Conservation (phyloP, 2,797 vertebrate species). For the Tamandua tetradactyla region DNA sequence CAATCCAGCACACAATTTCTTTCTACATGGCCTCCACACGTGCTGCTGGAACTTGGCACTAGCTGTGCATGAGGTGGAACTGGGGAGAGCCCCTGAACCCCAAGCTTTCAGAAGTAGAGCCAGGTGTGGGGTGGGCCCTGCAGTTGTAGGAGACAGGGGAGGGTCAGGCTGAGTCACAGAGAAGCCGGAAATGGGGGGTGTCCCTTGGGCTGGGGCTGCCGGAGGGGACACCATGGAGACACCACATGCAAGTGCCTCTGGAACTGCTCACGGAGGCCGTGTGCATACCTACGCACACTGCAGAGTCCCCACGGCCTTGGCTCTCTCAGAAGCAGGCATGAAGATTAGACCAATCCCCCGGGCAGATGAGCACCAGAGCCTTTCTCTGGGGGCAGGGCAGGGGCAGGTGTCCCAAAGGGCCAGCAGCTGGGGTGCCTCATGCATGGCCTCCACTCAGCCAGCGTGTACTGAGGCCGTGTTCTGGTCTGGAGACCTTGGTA, state of each 20-base stretch:
- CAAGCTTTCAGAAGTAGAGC: slow-evolving; percentile 37
- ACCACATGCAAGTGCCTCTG: neutral
- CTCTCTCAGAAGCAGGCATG: slow-evolving; percentile 49
- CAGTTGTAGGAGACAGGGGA: neutral
- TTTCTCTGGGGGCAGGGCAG: neutral
- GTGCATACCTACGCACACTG: neutral
- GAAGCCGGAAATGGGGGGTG: slow-evolving; percentile 29
- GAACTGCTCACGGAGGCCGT: slow-evolving; percentile 39
- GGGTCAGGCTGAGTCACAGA: slow-evolving; percentile 62
- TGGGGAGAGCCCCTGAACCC: slow-evolving; percentile 43
- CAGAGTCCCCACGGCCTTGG: slow-evolving; percentile 13
- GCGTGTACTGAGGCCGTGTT: neutral
- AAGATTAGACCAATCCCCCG: neutral
- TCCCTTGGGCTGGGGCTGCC: neutral
- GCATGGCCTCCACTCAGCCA: no score
- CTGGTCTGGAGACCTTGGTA: neutral
- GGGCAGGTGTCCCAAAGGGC: neutral
- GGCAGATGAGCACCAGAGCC: neutral
- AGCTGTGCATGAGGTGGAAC: slow-evolving; percentile 8
- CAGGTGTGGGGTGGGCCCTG: neutral
- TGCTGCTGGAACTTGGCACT: neutral
- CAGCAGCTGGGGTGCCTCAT: neutral
- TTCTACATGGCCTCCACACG: neutral
- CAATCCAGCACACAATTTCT: neutral
- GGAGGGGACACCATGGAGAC: slow-evolving; percentile 69